Evolutionary conservation across 1,140 invertebrate species (phyloP), one percentile per base, ranked within the genome.

Genomic region (Vanessa atalanta): DNA sequence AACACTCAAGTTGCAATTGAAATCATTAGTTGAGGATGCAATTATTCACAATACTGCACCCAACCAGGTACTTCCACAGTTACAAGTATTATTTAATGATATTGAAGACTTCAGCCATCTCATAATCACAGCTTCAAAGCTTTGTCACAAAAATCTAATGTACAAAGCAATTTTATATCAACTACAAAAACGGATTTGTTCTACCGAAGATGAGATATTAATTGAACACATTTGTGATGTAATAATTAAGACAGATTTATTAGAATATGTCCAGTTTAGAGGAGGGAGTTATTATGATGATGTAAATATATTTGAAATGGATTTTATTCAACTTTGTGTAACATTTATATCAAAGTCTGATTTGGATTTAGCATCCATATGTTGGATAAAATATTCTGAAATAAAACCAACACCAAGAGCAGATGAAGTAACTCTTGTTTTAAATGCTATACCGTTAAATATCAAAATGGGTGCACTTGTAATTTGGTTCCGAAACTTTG

Each of bases 371-470:
- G 89, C 91, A 66, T 88, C 88, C 51, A 91, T 91, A 69, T 89
- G 88, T 77, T 91, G 89, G 89, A 71, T 90, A 55, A 93, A 93
- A 76, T 91, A 88, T 82, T 86, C 84, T 55, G 82, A 88, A 79
- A 75, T 88, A 37, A 86, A 85, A 71, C 70, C 80, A 16, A 31
- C 31, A 26, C 72, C 88, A 48, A 78, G 47, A 65, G 37, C 75
- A 65, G 83, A 86, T 76, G 82, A 89, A 76, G 77, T 91, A 43
- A 47, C 83, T 23, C 76, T 82, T 61, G 88, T 93, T 67, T 74
- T 93, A 37, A 83, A 91, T 84, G 76, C 88, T 65, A 88, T 89
- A 76, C 87, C 87, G 51, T 74, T 77, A 51, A 91, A 88, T 73
- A 86, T 87, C 57, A 93, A 93, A 84, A 84, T 93, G 77, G 83